Conservation (phyloP, 1,140 invertebrate genomes). For the Meloidogyne chitwoodi region DNA sequence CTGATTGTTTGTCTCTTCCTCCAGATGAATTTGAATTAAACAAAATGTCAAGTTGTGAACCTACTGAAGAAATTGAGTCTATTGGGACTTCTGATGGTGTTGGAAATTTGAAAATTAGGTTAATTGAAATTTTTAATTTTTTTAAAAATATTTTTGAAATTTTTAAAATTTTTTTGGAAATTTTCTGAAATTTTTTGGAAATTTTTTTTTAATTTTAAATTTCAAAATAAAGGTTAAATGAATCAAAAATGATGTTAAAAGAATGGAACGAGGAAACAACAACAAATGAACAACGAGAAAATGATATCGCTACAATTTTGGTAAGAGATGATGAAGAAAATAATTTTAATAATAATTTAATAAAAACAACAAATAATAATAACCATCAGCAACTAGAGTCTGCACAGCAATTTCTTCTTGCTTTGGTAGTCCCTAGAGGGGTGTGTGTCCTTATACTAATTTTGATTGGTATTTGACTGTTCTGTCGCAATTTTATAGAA, state of each 20-base stretch:
- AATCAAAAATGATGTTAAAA: background rate
- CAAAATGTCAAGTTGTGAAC: background rate
- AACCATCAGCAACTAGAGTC: background rate
- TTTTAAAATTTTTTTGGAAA: no score
- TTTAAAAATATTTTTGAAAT: background rate
- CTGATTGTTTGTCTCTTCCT: background rate
- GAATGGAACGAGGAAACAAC: background rate
- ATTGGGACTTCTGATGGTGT: background rate
- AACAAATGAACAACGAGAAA: background rate
- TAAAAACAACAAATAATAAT: background rate
- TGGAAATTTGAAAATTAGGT: background rate
- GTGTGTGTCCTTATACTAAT: no score
- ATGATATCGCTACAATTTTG: background rate
- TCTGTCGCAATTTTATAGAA: no score
- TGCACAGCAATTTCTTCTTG: conserved; percentile 5
- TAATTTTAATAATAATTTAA: background rate
- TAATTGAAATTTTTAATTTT: background rate
- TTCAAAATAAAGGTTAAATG: background rate
- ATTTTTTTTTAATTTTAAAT: no score
- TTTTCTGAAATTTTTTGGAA: no score
- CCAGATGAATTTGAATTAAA: background rate
- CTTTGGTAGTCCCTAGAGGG: no score
- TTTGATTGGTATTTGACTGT: no score
- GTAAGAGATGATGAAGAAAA: background rate
- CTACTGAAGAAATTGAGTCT: background rate